Evolutionary conservation across 2,113 vertebrate species (phyloP).

Genomic region (Eidolon helvum): DNA sequence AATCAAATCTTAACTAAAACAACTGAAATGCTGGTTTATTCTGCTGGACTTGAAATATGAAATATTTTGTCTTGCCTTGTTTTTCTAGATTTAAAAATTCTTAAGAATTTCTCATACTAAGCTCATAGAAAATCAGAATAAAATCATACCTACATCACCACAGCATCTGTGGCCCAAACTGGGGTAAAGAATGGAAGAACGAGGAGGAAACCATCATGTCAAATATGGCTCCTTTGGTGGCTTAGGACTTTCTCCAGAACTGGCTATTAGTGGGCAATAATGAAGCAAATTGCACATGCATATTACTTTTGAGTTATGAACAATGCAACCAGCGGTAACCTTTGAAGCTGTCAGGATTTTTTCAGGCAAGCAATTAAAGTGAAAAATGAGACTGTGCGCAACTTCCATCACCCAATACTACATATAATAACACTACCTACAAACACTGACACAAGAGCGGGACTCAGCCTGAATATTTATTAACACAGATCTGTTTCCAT

Average conservation of each 20-base stretch:
- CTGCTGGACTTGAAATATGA: not conserved
- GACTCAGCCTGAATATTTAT: constrained; percentile 70
- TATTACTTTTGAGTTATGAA: constrained; percentile 70
- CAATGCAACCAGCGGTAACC: constrained; percentile 78
- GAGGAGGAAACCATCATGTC: constrained; percentile 25
- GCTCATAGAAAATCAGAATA: not conserved
- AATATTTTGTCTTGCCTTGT: not conserved
- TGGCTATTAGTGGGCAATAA: constrained; percentile 80
- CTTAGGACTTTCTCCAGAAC: constrained; percentile 65
- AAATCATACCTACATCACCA: not conserved
- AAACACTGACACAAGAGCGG: constrained; percentile 60
- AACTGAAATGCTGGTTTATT: not conserved
- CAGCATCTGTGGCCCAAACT: not conserved
- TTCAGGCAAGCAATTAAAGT: constrained; percentile 85
- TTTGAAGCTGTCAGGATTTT: constrained; percentile 81
- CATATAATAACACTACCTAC: constrained; percentile 67
- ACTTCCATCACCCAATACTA: constrained; percentile 68
- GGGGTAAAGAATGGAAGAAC: not conserved
- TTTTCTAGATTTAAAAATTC: not conserved
- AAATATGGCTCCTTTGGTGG: constrained; percentile 44
- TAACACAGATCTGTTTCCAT: constrained; percentile 66
- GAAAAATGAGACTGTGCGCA: constrained; percentile 83
- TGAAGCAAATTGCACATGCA: constrained; percentile 71
- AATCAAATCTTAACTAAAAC: not conserved
- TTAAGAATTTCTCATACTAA: constrained; percentile 5